Base-by-base conservation (phyloP, 2,113 vertebrate species). In the Opisthocomus hoazin region DNA sequence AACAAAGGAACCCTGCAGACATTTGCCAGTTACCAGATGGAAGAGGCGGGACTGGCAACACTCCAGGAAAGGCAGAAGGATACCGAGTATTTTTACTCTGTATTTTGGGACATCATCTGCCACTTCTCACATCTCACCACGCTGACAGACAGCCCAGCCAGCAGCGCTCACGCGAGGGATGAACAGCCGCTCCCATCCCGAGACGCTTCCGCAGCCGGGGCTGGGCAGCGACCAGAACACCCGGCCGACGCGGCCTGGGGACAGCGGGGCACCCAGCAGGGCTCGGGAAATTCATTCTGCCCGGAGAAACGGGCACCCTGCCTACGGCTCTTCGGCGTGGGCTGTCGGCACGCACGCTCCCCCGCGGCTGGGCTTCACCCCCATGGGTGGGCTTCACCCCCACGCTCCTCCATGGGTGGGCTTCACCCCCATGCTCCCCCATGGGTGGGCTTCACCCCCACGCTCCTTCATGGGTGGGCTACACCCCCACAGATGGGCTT, bases 91-190 rank as follows among this genome's bases (percentile, higher is more conserved):
- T 96, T 97, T 94, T 84, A 90, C 43, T 65, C 54, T 20, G 50
- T 83, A 86, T 93, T 97, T 94, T 93, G 88, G 89, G 90, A 53
- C 58, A 88, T 88, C 83, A 96, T 95, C 92, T 95, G 92, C 50
- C 50, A 53, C 75, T 90, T 85, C 71, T 88, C 61, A 13, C 85
- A 79, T 64, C 82, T 46, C 53, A 0, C 43, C 14, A 24, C 5
- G 21, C 91, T 82, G 87, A 82, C 81, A 90, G 87, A 68, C 89
- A 84, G 65, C 73, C 50, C 61, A n/a, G 41, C 9, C 19, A 58
- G 29, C 36, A 21, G 43, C 0, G 1, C 56, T 9, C 2, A 0
- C 24, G 32, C 48, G 73, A 32, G 56, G 64, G 61, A 87, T 0
- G 2, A 84, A 68, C 61, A 76, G 29, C 9, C 29, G 3, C 75